Percentiles rank a stretch among this genome's conserved stretches.
Evolutionary conservation across 1,140 invertebrate genomes (phyloP).

Genomic region (Cherax destructor): DNA sequence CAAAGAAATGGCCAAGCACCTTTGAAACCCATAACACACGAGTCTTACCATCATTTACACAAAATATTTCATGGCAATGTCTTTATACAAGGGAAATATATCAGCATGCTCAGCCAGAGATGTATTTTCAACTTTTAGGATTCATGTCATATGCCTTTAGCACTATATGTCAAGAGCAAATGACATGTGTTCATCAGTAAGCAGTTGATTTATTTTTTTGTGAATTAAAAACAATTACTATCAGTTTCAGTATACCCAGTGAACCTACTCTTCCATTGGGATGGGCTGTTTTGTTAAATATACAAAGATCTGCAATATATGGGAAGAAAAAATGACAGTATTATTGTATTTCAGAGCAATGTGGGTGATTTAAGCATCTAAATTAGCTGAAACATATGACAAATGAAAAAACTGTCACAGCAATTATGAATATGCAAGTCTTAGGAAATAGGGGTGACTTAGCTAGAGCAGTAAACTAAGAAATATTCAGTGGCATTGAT

Average conservation of each 20-base stretch:
- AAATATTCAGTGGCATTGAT: constrained; percentile 31
- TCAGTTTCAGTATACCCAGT: background rate
- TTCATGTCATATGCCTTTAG: background rate
- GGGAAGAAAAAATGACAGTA: constrained; percentile 6
- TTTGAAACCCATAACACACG: background rate
- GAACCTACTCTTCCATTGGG: constrained; percentile 2
- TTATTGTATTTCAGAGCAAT: constrained; percentile 6
- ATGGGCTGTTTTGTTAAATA: background rate
- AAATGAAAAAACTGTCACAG: background rate
- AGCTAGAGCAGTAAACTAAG: constrained; percentile 11
- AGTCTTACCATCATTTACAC: background rate
- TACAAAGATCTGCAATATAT: background rate
- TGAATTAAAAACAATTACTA: background rate
- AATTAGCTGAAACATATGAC: background rate
- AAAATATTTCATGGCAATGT: background rate
- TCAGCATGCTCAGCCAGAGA: constrained; percentile 18
- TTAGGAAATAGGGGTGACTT: constrained; percentile 3
- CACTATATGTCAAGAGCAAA: background rate
- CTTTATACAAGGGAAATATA: constrained; percentile 8
- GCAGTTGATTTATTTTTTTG: background rate
- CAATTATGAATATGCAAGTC: background rate
- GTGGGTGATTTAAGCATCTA: constrained; percentile 6
- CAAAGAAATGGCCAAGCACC: constrained; percentile 2
- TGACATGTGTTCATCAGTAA: background rate
- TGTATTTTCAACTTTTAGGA: background rate